Conservation (phyloP, 2,888 invertebrate genomes). For the Drosophila prolongata region DNA sequence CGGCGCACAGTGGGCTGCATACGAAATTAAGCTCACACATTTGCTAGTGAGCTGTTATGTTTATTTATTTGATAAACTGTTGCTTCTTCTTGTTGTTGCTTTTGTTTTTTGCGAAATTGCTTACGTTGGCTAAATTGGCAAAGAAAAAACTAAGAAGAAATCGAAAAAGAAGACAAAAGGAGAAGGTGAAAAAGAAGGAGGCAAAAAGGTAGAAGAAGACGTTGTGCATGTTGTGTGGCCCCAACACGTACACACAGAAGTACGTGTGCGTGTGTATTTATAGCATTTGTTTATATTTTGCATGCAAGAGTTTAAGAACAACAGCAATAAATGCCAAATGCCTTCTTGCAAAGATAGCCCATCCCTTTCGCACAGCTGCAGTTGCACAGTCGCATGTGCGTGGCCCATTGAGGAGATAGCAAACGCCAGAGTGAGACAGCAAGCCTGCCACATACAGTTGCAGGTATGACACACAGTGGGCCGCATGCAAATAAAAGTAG, state of each 20-base stretch:
- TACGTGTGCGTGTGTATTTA: constrained; percentile 59
- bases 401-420: constrained; percentile 43
- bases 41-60: constrained; percentile 69
- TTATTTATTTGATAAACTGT: constrained; percentile 65
- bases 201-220: neutral
- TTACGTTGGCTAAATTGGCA: constrained; percentile 42
- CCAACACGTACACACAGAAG: constrained; percentile 43
- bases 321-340: constrained; percentile 13
- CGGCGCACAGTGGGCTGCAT: constrained; percentile 73
- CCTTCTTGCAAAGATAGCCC: neutral
- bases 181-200: neutral
- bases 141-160: neutral
- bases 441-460: constrained; percentile 30
- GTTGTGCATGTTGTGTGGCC: constrained; percentile 58
- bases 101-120: constrained; percentile 26
- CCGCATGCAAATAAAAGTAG: neutral
- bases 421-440: constrained; percentile 21
- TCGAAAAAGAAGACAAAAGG: constrained; percentile 8
- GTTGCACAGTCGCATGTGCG: constrained; percentile 31
- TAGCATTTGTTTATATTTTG: constrained; percentile 78
- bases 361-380: constrained; percentile 19
- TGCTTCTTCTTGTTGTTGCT: constrained; percentile 29
- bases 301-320: constrained; percentile 50
- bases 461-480: constrained; percentile 39
- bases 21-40: constrained; percentile 53